Evolutionary conservation across 2,113 vertebrate species (phyloP).

Genomic region (Paracanthobrama guichenoti): DNA sequence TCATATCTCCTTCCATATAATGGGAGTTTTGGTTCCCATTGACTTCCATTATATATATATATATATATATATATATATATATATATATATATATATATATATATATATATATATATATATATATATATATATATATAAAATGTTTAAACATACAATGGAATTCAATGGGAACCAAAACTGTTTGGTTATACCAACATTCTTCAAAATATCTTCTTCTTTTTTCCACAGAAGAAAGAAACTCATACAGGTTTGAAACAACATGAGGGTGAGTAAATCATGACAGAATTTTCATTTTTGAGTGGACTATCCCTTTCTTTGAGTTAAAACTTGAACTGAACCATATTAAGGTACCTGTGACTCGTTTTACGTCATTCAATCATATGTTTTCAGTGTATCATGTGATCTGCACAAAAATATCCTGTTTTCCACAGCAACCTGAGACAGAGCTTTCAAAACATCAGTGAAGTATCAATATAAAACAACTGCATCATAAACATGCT

Average conservation of each 20-base stretch:
- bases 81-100: no score
- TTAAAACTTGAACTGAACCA: not conserved
- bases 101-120: no score
- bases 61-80: no score
- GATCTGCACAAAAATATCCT: slow-evolving; percentile 3
- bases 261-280: not conserved
- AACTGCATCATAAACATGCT: not conserved
- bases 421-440: slow-evolving; percentile 1
- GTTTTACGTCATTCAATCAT: not conserved
- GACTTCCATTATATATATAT: not conserved
- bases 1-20: no score
- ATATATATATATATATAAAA: no score
- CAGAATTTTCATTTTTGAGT: not conserved
- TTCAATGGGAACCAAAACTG: not conserved
- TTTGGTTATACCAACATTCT: not conserved
- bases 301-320: not conserved
- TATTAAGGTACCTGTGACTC: not conserved
- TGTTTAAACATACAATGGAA: not conserved
- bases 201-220: no score
- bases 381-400: slow-evolving; percentile 19
- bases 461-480: not conserved
- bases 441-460: not conserved
- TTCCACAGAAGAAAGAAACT: no score
- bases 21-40: no score
- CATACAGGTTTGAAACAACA: no score